phyloP scores from a whole-genome alignment of 2,113 vertebrate species.

The Todiramphus saurophagus region DNA sequence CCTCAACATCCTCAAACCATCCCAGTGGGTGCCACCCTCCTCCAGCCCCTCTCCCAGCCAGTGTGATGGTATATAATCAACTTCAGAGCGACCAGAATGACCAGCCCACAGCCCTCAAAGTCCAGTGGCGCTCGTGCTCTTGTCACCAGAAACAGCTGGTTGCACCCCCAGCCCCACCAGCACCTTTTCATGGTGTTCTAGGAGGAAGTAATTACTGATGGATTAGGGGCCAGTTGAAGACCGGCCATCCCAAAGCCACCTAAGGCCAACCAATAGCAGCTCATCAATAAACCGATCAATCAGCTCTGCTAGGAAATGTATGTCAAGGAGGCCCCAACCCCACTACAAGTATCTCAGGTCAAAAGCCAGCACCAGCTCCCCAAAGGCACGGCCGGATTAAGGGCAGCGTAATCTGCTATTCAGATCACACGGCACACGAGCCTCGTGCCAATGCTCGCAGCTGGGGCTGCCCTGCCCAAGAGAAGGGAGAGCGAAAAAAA shows the following conservation, averaged over 20 bases:
- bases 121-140: fast-evolving
- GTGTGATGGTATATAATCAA: background rate
- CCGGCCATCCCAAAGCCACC: background rate
- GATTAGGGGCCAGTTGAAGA: conserved; percentile 25
- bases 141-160: background rate
- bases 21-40: fast-evolving
- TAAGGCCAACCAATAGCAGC: conserved; percentile 48
- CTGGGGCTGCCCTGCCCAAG: background rate
- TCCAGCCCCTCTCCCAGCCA: background rate
- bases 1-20: background rate
- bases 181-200: background rate
- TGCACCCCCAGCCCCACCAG: background rate
- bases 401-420: background rate
- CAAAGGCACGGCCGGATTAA: fast-evolving
- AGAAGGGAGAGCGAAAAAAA: background rate
- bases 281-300: conserved; percentile 64
- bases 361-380: background rate
- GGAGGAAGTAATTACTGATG: conserved; percentile 20
- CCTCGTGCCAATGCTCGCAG: background rate
- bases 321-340: conserved; percentile 53
- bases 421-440: background rate
- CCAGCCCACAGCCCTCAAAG: background rate
- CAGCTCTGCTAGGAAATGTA: conserved; percentile 26
- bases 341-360: background rate
- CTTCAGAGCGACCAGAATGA: background rate